These are phyloP conservation scores for Asbolus verrucosus DNA, from an alignment of 1,140 invertebrate species.

Conservation along the genomic window DNA sequence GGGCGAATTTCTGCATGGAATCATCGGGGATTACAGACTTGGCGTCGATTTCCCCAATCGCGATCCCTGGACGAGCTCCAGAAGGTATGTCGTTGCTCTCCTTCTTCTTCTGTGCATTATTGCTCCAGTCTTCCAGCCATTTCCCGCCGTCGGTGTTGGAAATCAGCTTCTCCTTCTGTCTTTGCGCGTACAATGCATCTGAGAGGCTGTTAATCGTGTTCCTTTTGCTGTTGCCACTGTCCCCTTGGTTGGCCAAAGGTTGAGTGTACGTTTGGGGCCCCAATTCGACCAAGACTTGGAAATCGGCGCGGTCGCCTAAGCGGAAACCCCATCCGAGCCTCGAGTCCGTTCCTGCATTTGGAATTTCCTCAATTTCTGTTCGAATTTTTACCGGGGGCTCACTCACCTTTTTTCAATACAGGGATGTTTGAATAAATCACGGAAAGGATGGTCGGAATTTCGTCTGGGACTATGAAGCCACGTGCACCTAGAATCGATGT, in stretches of 20 bases:
- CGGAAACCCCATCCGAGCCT: conserved; percentile 82
- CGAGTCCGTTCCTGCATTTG: conserved; percentile 78
- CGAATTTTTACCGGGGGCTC: not conserved
- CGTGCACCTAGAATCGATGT: conserved; percentile 3
- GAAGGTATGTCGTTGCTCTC: no score
- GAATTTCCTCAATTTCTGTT: conserved; percentile 6
- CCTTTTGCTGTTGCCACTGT: conserved; percentile 47
- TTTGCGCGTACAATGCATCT: conserved; percentile 59
- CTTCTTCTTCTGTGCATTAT: conserved; percentile 39
- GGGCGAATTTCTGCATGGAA: no score
- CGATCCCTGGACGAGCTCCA: no score
- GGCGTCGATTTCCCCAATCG: conserved; percentile 20
- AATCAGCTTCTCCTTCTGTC: conserved; percentile 56
- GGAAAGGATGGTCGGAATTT: conserved; percentile 80
- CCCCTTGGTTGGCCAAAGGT: conserved; percentile 68
- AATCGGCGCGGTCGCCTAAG: conserved; percentile 82
- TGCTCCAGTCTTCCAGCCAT: conserved; percentile 60
- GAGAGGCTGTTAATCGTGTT: conserved; percentile 56
- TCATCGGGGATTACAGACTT: no score
- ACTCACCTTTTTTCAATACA: conserved; percentile 85
- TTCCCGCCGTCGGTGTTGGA: conserved; percentile 50
- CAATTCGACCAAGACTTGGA: conserved; percentile 81
- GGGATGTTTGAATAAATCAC: conserved; percentile 85
- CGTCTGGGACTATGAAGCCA: conserved; percentile 78
- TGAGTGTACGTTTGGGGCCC: conserved; percentile 80